Evolutionary conservation across 1,140 invertebrate genomes (phyloP), one percentile per base, ranked within the genome.

Genomic region (Thaumatotibia leucotreta): DNA sequence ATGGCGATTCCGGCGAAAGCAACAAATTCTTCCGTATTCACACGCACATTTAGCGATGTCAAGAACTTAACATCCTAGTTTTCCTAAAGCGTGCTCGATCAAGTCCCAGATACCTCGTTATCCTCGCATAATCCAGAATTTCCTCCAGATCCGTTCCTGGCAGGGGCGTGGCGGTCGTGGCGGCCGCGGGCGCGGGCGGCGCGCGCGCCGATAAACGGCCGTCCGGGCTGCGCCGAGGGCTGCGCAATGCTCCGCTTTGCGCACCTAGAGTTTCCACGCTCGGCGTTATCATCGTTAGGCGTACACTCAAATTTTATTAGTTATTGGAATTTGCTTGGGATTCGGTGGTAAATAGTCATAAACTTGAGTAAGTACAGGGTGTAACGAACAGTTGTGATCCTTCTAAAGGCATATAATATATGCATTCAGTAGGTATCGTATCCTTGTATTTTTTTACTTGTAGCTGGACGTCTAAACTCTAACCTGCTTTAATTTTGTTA

Each of bases 161-260:
- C 66, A 61, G 72, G 17, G 80, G 80, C 80, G 78, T 81, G 79
- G 73, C 74, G 63, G 69, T 77, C 76, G 75, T 76, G 72, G 23
- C 20, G 35, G 65, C 69, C 64, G 65, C 72, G 63, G 67, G 76
- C 70, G 54, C 49, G 66, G 64, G 75, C 69, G 70, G 76, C 73
- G 76, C 73, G 74, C 72, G 65, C 68, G 66, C 64, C 68, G 73
- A 75, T 75, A 77, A 77, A 76, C 69, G 63, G 73, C 73, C 65
- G 64, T 69, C 70, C 54, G 67, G 69, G 20, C 66, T 45, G 24
- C 32, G 73, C 81, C 82, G 70, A 74, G 52, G 79, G 82, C 39
- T 17, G 39, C 82, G 64, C 65, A 73, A 8, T 74, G 77, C 73
- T 81, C 74, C 67, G 75, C 73, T 81, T 84, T 78, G 76, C 75